Evolutionary conservation across 2,113 vertebrate species (phyloP).

Genomic region (Ovis canadensis): DNA sequence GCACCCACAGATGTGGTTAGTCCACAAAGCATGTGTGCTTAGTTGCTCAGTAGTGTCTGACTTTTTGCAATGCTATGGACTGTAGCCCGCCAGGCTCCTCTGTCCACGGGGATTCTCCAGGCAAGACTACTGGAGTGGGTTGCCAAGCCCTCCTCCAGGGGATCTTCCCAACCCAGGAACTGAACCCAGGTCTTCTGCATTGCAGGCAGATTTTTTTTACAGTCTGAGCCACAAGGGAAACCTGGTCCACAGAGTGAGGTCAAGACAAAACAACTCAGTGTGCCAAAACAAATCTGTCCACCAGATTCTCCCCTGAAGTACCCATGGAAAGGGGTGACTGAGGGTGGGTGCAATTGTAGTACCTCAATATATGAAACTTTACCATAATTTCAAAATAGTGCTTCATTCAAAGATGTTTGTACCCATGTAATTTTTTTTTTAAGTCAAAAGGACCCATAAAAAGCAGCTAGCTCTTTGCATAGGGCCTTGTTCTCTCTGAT

Average conservation of each 20-base stretch:
- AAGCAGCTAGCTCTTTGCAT: constrained; percentile 2
- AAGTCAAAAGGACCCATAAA: background rate
- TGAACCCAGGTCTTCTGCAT: background rate
- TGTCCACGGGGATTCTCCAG: background rate
- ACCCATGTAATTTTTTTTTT: background rate
- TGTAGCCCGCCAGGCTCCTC: background rate
- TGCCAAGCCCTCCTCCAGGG: background rate
- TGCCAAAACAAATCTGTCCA: background rate
- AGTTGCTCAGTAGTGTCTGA: background rate
- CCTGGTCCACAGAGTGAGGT: background rate
- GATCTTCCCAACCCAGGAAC: background rate
- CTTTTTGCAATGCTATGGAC: background rate
- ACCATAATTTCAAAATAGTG: constrained; percentile 9
- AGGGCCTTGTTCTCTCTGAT: background rate
- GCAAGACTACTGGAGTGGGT: background rate
- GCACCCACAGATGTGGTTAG: background rate
- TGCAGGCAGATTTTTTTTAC: background rate
- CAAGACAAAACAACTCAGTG: background rate
- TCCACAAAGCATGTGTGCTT: background rate
- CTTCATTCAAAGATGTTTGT: background rate
- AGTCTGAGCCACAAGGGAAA: background rate
- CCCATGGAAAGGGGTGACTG: background rate
- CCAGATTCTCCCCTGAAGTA: background rate
- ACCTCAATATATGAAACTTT: background rate
- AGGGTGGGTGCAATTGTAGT: background rate